Evolutionary conservation across 2,113 vertebrate genomes (phyloP).

Genomic region (Campylomormyrus tamandua): DNA sequence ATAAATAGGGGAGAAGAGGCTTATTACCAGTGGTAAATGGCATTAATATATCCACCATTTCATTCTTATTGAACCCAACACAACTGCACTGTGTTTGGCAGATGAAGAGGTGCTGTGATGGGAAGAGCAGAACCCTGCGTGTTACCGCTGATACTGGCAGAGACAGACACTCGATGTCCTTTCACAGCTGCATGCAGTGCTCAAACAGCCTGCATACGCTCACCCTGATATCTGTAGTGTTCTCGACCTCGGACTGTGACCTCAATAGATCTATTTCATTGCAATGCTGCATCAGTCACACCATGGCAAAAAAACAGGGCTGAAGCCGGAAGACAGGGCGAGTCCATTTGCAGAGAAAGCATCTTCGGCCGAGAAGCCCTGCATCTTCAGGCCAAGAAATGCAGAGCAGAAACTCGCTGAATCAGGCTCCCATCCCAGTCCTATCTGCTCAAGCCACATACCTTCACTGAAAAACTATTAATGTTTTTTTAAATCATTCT

Average conservation of each 20-base stretch:
- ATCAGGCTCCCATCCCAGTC: background rate
- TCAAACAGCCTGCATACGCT: background rate
- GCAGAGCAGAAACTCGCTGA: background rate
- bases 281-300: background rate
- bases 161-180: background rate
- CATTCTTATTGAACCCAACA: background rate
- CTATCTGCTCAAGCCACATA: background rate
- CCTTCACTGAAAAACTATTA: background rate
- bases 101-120: background rate
- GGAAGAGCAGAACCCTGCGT: background rate
- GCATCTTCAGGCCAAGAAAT: background rate
- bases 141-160: background rate
- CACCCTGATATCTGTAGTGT: background rate
- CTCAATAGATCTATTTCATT: background rate
- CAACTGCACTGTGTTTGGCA: background rate
- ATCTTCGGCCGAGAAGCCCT: background rate
- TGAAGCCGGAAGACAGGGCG: background rate
- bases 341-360: background rate
- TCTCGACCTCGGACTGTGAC: background rate
- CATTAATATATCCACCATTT: background rate
- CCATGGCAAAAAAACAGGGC: background rate
- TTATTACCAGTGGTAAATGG: background rate
- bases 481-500: background rate
- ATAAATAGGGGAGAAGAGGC: background rate
- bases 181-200: background rate